phyloP scores from a whole-genome alignment of 2,113 vertebrate genomes.

The Abramis brama region DNA sequence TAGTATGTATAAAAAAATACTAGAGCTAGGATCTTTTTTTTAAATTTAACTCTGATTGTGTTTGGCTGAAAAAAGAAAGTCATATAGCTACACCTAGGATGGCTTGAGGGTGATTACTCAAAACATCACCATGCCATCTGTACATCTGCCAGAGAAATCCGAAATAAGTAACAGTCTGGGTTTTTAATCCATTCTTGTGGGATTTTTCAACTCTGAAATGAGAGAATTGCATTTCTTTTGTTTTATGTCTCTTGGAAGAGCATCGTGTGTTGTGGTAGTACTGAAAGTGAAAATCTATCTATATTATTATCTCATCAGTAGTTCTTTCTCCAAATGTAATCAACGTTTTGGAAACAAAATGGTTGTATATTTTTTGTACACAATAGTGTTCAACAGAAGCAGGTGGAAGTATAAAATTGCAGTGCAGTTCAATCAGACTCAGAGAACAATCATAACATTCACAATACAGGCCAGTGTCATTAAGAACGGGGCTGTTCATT shows the following conservation, averaged over 20 bases:
- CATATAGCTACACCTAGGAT: too few species aligned
- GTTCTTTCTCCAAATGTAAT: background rate
- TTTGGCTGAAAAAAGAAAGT: too few species aligned
- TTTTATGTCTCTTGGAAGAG: background rate
- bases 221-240: background rate
- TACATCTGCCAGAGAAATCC: slow-evolving; percentile 13
- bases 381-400: background rate
- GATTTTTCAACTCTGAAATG: background rate
- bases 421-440: background rate
- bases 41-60: too few species aligned
- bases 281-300: background rate
- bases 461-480: background rate
- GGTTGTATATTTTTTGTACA: background rate
- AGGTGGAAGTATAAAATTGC: background rate
- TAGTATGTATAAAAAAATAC: too few species aligned
- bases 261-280: background rate
- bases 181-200: background rate
- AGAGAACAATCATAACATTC: background rate
- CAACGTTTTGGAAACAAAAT: background rate
- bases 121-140: slow-evolving; percentile 26
- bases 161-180: slow-evolving; percentile 13
- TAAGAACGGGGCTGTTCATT: background rate
- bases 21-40: too few species aligned
- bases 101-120: background rate
- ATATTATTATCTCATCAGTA: background rate